These are phyloP conservation scores for Noturus placidus DNA, from an alignment of 2,113 vertebrate genomes.

Conservation along the genomic window DNA sequence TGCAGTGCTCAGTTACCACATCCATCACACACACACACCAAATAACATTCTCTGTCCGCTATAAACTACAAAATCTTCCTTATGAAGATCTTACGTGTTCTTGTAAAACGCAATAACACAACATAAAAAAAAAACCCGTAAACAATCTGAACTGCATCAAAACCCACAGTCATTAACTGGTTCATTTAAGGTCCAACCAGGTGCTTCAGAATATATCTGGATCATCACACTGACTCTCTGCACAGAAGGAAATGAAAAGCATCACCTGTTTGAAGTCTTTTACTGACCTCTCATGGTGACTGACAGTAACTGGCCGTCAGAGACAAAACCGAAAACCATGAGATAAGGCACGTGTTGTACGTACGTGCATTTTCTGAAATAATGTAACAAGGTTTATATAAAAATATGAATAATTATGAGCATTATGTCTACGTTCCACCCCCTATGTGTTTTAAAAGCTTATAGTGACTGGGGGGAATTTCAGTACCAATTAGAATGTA, in stretches of 20 bases:
- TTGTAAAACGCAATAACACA: neutral
- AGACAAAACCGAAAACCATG: neutral
- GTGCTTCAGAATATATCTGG: neutral
- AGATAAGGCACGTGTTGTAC: neutral
- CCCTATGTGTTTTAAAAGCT: neutral
- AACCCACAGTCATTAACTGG: neutral
- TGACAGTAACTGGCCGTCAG: neutral
- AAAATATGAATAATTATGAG: neutral
- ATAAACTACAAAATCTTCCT: neutral
- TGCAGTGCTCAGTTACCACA: neutral
- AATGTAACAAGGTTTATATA: neutral
- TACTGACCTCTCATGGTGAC: conserved; percentile 62
- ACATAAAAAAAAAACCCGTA: neutral
- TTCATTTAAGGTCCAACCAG: conserved; percentile 7
- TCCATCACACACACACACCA: neutral
- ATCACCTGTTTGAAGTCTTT: neutral
- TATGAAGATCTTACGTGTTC: neutral
- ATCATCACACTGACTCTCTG: neutral
- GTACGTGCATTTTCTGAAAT: neutral
- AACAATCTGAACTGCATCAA: neutral
- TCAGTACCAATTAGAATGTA: neutral
- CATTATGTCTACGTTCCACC: neutral
- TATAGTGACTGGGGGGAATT: neutral
- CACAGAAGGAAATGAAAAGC: neutral
- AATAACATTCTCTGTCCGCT: neutral